phyloP scores from a whole-genome alignment of 2,113 vertebrate genomes.

The Phaethon lepturus region DNA sequence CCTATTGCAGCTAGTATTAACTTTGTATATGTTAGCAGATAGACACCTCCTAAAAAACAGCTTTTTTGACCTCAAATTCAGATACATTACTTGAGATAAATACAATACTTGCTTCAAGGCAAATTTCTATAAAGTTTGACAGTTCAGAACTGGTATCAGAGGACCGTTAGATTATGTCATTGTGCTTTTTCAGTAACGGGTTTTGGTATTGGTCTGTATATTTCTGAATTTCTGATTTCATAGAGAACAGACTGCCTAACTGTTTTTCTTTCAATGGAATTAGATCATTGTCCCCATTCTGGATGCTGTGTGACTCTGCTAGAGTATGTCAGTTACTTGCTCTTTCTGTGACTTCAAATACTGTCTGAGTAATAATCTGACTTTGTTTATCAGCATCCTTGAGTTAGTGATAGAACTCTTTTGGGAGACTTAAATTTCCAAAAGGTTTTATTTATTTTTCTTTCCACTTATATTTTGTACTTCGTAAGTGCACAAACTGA shows the following conservation, averaged over 20 bases:
- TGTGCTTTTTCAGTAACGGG: background rate
- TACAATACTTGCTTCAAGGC: background rate
- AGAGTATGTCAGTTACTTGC: background rate
- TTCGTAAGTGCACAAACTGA: background rate
- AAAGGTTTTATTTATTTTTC: conserved; percentile 14
- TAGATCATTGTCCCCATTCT: background rate
- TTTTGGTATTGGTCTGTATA: background rate
- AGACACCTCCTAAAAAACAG: background rate
- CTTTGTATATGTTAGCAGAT: background rate
- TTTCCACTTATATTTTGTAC: background rate
- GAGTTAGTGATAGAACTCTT: conserved; percentile 26
- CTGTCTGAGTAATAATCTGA: conserved; percentile 5
- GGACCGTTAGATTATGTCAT: background rate
- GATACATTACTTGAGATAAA: background rate
- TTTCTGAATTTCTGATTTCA: background rate
- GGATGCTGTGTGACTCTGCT: background rate
- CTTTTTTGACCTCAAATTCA: background rate
- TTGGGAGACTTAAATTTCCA: background rate
- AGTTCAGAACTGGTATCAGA: background rate
- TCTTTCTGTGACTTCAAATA: conserved; percentile 6
- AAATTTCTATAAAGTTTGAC: background rate
- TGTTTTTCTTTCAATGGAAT: background rate
- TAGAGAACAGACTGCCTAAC: background rate
- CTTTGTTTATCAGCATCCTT: background rate
- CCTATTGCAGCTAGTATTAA: background rate